phyloP scores from a whole-genome alignment of 2,797 vertebrate species.

The Alauda arvensis region DNA sequence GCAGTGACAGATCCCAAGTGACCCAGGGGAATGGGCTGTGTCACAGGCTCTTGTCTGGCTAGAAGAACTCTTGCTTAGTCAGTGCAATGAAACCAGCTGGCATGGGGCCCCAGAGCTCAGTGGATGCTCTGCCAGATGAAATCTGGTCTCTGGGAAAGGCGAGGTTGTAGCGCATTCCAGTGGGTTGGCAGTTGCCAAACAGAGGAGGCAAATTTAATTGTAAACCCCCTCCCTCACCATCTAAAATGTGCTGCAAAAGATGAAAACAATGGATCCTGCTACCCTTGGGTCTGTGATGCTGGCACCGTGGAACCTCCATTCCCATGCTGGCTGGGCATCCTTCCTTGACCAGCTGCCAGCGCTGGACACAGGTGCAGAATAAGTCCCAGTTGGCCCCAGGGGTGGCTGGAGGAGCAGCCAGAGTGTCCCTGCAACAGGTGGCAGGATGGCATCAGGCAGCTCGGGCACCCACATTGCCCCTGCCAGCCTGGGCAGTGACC shows the following conservation, averaged over 20 bases:
- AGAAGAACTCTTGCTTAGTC: background rate
- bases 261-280: background rate
- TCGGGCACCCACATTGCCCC: background rate
- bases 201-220: background rate
- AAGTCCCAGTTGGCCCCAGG: fast-evolving
- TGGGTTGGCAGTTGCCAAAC: background rate
- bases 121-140: background rate
- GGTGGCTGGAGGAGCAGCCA: background rate
- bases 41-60: background rate
- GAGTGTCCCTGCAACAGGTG: background rate
- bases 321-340: background rate
- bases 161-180: background rate
- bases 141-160: background rate
- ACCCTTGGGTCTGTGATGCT: background rate
- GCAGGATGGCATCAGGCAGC: background rate
- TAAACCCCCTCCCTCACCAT: background rate
- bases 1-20: background rate
- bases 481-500: background rate
- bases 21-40: background rate
- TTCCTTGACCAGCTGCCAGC: background rate
- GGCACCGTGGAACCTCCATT: fast-evolving
- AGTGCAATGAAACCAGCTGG: background rate
- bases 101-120: fast-evolving
- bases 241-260: background rate
- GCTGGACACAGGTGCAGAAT: background rate